phyloP scores from a whole-genome alignment of 2,797 vertebrate genomes.

The Gobio occitaniae region DNA sequence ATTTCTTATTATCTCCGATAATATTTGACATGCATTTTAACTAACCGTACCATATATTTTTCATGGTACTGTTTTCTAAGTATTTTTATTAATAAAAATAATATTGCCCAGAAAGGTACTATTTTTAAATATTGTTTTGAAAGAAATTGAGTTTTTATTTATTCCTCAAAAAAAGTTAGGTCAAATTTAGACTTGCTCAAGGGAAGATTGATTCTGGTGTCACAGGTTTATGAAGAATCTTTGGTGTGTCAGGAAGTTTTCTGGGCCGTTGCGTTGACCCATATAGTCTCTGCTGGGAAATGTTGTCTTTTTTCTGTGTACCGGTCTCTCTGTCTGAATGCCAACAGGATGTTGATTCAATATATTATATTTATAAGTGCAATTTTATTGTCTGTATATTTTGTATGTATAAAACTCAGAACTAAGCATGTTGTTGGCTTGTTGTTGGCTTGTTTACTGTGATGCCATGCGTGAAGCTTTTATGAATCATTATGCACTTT shows the following conservation, averaged over 20 bases:
- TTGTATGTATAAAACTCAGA: not conserved
- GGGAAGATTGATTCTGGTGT: not conserved
- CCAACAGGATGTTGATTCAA: not conserved
- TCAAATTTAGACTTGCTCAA: not conserved
- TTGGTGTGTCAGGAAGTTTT: conserved; percentile 1
- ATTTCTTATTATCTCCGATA: not conserved
- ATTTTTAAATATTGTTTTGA: not conserved
- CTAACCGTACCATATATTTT: not conserved
- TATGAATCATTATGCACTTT: not conserved
- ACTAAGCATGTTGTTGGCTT: not conserved
- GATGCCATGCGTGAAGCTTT: not conserved
- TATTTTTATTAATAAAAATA: too few relatives aligned
- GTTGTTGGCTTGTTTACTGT: not conserved
- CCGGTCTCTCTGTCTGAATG: conserved; percentile 3
- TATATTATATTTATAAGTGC: not conserved
- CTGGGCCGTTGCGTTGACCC: not conserved
- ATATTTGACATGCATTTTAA: not conserved
- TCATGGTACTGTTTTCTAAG: not conserved
- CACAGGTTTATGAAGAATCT: conserved; percentile 5
- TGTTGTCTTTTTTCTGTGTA: not conserved
- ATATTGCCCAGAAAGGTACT: too few relatives aligned
- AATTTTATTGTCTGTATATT: not conserved
- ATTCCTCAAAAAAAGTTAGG: too few relatives aligned
- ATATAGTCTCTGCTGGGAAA: not conserved
- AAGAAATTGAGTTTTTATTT: not conserved